Evolutionary conservation across 2,888 invertebrate species (phyloP).

Genomic region (Crossocerus cetratus): DNA sequence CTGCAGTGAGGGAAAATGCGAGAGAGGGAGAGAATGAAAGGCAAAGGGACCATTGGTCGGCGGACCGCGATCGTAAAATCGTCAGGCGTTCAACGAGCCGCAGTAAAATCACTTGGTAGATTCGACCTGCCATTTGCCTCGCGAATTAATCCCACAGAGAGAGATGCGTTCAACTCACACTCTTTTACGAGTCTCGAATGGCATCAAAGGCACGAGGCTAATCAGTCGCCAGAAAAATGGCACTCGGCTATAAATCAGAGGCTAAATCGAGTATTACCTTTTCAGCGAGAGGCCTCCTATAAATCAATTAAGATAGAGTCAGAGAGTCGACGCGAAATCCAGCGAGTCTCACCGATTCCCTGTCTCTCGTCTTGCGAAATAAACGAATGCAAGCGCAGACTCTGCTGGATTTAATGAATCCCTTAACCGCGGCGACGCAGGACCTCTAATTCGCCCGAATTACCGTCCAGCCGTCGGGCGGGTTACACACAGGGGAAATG

Average conservation of each 20-base stretch:
- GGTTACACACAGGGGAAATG: too few species aligned
- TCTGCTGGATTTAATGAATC: too few species aligned
- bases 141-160: slow-evolving; percentile 20
- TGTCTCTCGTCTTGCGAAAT: too few species aligned
- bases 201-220: not conserved
- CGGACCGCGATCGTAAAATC: slow-evolving; percentile 32
- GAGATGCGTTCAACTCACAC: not conserved
- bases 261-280: not conserved
- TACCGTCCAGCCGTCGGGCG: too few species aligned
- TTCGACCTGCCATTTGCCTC: not conserved
- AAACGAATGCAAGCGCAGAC: too few species aligned
- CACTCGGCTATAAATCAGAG: not conserved
- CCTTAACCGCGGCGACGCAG: too few species aligned
- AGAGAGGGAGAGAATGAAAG: not conserved
- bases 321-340: not conserved
- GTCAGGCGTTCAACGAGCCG: slow-evolving; percentile 5
- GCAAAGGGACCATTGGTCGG: not conserved
- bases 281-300: not conserved
- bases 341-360: too few species aligned
- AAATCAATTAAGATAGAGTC: slow-evolving; percentile 11
- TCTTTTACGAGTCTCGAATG: not conserved
- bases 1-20: not conserved
- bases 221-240: not conserved
- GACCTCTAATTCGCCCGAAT: too few species aligned
- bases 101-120: slow-evolving; percentile 30